These are phyloP conservation scores for Scelioninae gen. 2 DNA, from an alignment of 2,888 invertebrate species.

Conservation along the genomic window DNA sequence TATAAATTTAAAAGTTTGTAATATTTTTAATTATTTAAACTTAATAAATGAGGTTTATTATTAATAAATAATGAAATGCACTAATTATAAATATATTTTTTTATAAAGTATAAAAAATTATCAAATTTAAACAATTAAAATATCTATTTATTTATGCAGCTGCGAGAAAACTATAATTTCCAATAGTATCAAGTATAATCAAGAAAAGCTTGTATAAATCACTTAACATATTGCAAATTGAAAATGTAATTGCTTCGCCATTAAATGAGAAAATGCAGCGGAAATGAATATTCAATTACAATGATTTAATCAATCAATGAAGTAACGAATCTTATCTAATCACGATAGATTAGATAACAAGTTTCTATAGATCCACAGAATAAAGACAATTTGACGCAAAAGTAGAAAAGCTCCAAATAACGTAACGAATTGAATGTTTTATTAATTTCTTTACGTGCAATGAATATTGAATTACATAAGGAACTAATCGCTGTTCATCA, in stretches of 20 bases:
- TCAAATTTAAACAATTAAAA: too few relatives aligned
- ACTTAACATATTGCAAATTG: conserved; percentile 17
- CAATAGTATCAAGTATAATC: conserved; percentile 4
- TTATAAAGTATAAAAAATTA: too few relatives aligned
- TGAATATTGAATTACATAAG: too few relatives aligned
- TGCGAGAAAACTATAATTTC: background rate
- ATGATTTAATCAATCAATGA: conserved; percentile 7
- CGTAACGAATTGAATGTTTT: background rate
- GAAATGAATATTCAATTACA: conserved; percentile 12
- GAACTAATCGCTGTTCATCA: too few relatives aligned
- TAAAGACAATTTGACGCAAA: background rate
- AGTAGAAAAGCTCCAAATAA: background rate
- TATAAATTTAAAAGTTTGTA: too few relatives aligned
- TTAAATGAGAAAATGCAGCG: background rate
- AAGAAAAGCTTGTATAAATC: background rate
- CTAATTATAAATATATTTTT: too few relatives aligned
- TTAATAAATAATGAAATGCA: too few relatives aligned
- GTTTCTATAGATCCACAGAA: background rate
- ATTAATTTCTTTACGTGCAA: background rate
- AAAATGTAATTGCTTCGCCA: conserved; percentile 1
- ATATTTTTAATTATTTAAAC: too few relatives aligned
- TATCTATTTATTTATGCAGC: too few relatives aligned
- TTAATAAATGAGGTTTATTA: too few relatives aligned
- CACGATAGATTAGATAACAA: conserved; percentile 2
- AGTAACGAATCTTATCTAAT: conserved; percentile 6